Conservation (phyloP, 2,888 invertebrate species). For the Nebria brevicollis region DNA sequence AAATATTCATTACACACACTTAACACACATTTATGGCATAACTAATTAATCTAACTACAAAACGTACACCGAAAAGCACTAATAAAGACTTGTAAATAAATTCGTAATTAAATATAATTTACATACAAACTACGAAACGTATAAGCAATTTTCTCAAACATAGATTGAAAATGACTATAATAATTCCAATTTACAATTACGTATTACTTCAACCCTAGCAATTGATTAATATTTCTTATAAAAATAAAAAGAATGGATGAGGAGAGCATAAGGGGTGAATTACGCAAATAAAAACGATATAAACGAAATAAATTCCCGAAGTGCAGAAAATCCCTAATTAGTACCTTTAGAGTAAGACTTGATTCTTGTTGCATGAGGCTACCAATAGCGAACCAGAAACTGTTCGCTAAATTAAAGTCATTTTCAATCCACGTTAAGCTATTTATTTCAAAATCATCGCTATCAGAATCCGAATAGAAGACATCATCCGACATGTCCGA, state of each 20-base stretch:
- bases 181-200: too few relatives aligned
- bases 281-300: too few relatives aligned
- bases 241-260: too few relatives aligned
- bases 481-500: constrained; percentile 3
- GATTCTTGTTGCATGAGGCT: constrained; percentile 95
- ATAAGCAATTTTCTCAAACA: too few relatives aligned
- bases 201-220: too few relatives aligned
- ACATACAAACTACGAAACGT: too few relatives aligned
- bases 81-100: neutral
- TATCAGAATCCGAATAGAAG: constrained; percentile 26
- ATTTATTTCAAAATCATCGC: constrained; percentile 39
- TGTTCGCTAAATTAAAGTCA: constrained; percentile 86
- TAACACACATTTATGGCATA: neutral
- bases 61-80: neutral
- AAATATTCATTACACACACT: constrained; percentile 17
- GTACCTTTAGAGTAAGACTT: constrained; percentile 90
- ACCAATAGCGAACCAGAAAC: constrained; percentile 97
- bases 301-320: too few relatives aligned
- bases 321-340: neutral
- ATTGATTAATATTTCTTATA: too few relatives aligned
- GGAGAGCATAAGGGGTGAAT: too few relatives aligned
- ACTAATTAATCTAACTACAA: neutral
- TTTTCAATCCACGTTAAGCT: constrained; percentile 69
- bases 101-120: neutral
- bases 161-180: too few relatives aligned